Evolutionary conservation across 1,140 invertebrate species (phyloP).

Genomic region (Thereuonema tuberculata): DNA sequence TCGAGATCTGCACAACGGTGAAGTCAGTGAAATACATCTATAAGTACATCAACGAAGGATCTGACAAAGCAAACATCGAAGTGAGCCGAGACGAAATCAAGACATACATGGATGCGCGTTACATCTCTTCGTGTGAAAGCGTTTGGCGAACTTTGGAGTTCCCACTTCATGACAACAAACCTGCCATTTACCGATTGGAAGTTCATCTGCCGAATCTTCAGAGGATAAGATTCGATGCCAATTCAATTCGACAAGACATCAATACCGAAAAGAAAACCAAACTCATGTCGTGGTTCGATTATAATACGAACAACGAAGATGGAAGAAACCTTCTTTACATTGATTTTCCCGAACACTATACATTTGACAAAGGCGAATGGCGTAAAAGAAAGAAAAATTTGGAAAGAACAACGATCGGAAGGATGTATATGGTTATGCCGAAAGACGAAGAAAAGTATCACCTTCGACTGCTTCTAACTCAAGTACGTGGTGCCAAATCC

Average conservation of each 20-base stretch:
- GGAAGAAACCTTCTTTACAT: neutral
- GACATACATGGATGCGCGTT: constrained; percentile 15
- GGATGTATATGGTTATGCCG: constrained; percentile 30
- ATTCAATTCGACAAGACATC: neutral
- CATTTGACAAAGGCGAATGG: neutral
- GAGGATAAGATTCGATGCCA: neutral
- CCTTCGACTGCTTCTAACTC: constrained; percentile 31
- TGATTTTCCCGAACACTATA: neutral
- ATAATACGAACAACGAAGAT: neutral
- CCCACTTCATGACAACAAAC: constrained; percentile 29
- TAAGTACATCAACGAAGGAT: constrained; percentile 21
- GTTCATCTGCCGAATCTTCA: constrained; percentile 37
- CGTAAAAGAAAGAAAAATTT: constrained; percentile 6
- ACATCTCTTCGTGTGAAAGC: constrained; percentile 22
- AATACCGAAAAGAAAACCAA: neutral
- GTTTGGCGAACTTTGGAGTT: constrained; percentile 23
- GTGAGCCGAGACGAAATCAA: constrained; percentile 10
- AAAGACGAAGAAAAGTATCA: constrained; percentile 33
- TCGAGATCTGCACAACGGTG: constrained; percentile 19
- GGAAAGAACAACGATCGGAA: constrained; percentile 24
- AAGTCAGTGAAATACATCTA: constrained; percentile 18
- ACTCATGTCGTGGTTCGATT: constrained; percentile 3
- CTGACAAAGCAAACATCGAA: constrained; percentile 13
- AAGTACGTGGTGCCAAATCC: constrained; percentile 31
- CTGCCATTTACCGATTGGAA: constrained; percentile 30